Base-by-base conservation (phyloP, 1,140 invertebrate genomes). In the Macrosteles quadrilineatus region DNA sequence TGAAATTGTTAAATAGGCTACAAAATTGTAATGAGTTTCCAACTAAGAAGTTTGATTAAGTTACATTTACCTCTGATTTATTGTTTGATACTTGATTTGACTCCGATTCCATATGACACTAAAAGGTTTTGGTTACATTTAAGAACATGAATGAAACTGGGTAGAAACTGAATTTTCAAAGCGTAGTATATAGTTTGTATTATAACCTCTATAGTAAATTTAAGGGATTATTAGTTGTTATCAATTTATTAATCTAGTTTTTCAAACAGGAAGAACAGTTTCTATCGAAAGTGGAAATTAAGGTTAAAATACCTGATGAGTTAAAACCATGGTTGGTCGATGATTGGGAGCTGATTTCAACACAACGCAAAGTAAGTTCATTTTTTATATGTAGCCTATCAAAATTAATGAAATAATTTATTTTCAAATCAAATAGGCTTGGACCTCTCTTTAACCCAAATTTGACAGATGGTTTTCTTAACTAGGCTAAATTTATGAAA, bases 251-350 rank as follows among this genome's bases (percentile, higher is more conserved):
- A 11, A 19, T 19, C 47, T 50, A 11, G 4, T 11, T 19, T 50
- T 50, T 50, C 47, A 6, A 17, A 25, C 74, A 85, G 83, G 73
- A 85, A 82, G 94, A 97, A 75, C 86, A 90, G 68, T 96, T 91
- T 78, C 79, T 93, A 43, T 87, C 89, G 1, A 96, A 95, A 82
- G 86, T 87, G 30, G 85, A 79, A 73, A 72, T 78, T 0, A 76
- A 75, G 70, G 91, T 98, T 14, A 95, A 94, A 82, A 90, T 98
- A 66, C 96, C 96, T 0, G 96, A 98, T 78, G 94, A 97, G 79
- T 80, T 99, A 0, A 98, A 97, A 80, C 88, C 90, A 27, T 94
- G 92, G 85, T 83, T 99, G 2, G 94, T 98, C 0, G 97, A 98
- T 79, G 97, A 99, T 81, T 97, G 95, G 91, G 95, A 98, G 81